Percentiles rank a stretch among this genome's conserved stretches.
These are phyloP conservation scores for Phrixothrix hirtus DNA, from an alignment of 2,888 invertebrate genomes.

Conservation along the genomic window DNA sequence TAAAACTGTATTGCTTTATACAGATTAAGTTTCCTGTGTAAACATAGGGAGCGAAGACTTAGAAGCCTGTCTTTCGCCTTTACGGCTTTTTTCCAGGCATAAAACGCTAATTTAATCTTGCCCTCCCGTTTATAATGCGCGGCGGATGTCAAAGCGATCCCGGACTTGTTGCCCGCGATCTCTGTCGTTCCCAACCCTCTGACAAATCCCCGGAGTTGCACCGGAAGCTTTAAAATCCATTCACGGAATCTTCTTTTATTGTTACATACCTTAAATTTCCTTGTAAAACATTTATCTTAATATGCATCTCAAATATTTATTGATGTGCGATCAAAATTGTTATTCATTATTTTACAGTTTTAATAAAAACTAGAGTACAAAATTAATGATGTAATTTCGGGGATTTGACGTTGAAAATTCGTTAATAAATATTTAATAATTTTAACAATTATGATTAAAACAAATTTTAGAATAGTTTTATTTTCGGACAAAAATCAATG, in stretches of 20 bases:
- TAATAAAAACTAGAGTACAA: too few species aligned
- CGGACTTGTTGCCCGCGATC: conserved; percentile 52
- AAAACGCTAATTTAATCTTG: conserved; percentile 48
- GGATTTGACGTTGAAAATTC: conserved; percentile 1
- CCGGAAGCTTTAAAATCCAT: conserved; percentile 49
- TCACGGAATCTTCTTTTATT: conserved; percentile 46
- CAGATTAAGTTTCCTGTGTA: conserved; percentile 37
- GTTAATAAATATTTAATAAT: background rate
- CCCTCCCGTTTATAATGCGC: conserved; percentile 41
- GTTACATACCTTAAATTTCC: conserved; percentile 43
- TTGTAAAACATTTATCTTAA: too few species aligned
- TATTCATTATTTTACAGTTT: too few species aligned
- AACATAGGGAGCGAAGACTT: conserved; percentile 37
- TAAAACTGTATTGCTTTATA: conserved; percentile 29
- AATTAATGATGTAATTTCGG: conserved; percentile 12
- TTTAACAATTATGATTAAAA: background rate
- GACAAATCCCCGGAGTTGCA: conserved; percentile 46
- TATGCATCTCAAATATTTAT: too few species aligned
- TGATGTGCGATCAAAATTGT: too few species aligned
- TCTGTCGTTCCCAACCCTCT: conserved; percentile 43
- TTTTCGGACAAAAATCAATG: conserved; percentile 49
- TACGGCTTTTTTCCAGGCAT: conserved; percentile 43
- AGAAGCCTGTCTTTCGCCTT: conserved; percentile 40
- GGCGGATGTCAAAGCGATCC: conserved; percentile 42
- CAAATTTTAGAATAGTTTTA: too few species aligned